phyloP scores from a whole-genome alignment of 2,113 vertebrate species.

The Limnothrissa miodon region DNA sequence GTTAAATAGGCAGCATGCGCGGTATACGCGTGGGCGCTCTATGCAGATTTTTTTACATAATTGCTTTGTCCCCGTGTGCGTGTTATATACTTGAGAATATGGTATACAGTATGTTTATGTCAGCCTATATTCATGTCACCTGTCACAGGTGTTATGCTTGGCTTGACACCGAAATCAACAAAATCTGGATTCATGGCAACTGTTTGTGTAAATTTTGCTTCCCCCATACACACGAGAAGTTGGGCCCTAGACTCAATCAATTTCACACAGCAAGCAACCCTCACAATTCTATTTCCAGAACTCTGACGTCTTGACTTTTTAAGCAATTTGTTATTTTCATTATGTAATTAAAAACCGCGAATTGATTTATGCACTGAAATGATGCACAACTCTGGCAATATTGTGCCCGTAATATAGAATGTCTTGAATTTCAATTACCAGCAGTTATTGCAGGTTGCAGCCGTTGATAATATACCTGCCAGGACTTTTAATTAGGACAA shows the following conservation, averaged over 20 bases:
- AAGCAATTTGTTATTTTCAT: background rate
- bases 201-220: background rate
- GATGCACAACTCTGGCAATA: background rate
- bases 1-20: no score
- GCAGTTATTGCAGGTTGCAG: conserved; percentile 37
- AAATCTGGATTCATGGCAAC: background rate
- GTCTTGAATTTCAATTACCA: background rate
- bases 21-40: no score
- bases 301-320: background rate
- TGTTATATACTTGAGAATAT: no score
- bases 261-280: background rate
- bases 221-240: background rate
- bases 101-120: conserved; percentile 9
- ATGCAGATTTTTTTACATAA: no score
- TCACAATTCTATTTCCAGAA: background rate
- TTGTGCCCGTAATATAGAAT: conserved; percentile 1
- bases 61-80: no score
- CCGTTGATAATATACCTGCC: conserved; percentile 54
- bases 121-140: background rate
- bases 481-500: conserved; percentile 63
- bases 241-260: background rate
- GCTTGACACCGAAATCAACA: background rate
- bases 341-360: background rate
- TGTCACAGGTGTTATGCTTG: background rate
- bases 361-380: conserved; percentile 11